Evolutionary conservation across 2,888 invertebrate species (phyloP), one percentile per base, ranked within the genome.

Genomic region (Embidobia sp.): DNA sequence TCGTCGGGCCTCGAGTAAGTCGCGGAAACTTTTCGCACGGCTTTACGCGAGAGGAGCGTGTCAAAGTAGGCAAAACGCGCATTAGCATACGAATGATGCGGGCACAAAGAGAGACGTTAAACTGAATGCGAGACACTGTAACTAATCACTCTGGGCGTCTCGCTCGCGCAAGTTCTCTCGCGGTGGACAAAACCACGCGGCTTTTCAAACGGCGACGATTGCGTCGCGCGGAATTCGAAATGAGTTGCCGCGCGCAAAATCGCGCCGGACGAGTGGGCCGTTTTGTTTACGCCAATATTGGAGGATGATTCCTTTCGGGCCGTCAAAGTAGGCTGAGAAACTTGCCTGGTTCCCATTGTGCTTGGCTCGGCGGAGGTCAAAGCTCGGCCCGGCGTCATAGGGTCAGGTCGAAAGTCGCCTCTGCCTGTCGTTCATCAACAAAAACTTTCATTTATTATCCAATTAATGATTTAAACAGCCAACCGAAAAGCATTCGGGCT

Each of bases 31-130:
- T 74, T 74, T 66, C 61, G 64, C 77, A 53, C 33, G 29, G 72
- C 72, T 53, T 67, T 55, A 7, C 16, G 69, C 51, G 59, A 29
- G 33, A 72, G 29, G 51, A 61, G 69, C 61, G 73, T 70, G 69
- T 33, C 63, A 55, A 78, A 63, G 73, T 73, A 42, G 61, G 69
- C 44, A 64, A 73, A 74, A 53, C 59, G 64, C 31, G 61, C 18
- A 87, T 87, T 87, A 83, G 80, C 87, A 87, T 87, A 87, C 85
- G 85, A 87, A 87, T 87, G 83, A 77, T 31, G 29, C 57, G 44
- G 57, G 79, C 73, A 84, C 81, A 85, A 85, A 85, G 84, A 82
- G 82, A 82, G 82, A 81, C 57, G 67, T 31, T 66, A 51, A 42
- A 61, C 55, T 55, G 63, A 64, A 72, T 63, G 63, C 78, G 69